Evolutionary conservation across 2,888 invertebrate species (phyloP).

Genomic region (Philopedon plagiatum): DNA sequence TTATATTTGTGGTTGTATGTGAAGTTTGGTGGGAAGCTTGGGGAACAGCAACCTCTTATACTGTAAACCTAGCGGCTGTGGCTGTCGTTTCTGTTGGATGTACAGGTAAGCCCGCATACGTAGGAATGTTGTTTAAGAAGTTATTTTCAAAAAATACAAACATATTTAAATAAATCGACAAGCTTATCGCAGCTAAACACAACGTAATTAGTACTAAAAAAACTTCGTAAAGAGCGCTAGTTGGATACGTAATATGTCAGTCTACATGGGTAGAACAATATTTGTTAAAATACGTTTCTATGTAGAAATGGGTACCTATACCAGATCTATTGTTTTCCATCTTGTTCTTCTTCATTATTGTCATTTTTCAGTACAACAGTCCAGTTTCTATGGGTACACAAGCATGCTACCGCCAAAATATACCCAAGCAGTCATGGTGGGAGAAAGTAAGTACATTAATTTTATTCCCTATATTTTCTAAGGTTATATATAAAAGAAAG

Average conservation of each 20-base stretch:
- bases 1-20: slow-evolving; percentile 87
- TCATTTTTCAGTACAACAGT: slow-evolving; percentile 85
- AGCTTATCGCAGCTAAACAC: no score
- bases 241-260: no score
- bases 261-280: no score
- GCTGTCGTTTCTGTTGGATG: slow-evolving; percentile 90
- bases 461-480: neutral
- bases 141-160: no score
- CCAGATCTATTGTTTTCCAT: no score
- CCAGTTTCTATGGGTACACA: slow-evolving; percentile 94
- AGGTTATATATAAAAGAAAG: neutral
- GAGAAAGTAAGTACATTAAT: slow-evolving; percentile 80
- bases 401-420: slow-evolving; percentile 92
- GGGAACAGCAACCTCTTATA: slow-evolving; percentile 83
- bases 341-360: no score
- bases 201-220: no score
- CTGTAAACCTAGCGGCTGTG: slow-evolving; percentile 86
- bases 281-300: no score
- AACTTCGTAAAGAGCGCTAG: no score
- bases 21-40: slow-evolving; percentile 92
- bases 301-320: no score
- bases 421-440: slow-evolving; percentile 95
- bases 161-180: no score
- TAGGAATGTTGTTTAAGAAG: no score
- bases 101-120: slow-evolving; percentile 76